Conservation (phyloP, 2,888 invertebrate species). For the Digitonthophagus gazella region DNA sequence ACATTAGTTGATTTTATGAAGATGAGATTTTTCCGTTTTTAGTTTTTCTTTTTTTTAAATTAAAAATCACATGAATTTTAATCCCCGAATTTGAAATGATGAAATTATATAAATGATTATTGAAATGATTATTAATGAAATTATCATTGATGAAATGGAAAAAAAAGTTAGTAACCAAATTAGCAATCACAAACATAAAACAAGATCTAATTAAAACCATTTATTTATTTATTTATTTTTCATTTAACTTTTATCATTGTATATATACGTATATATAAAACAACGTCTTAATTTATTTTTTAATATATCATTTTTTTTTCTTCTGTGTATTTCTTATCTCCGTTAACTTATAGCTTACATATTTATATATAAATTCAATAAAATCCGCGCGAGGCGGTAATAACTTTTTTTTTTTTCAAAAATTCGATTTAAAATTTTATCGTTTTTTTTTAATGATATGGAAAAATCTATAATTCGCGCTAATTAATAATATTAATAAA, state of each 20-base stretch:
- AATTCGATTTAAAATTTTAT: not conserved
- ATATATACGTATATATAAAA: constrained; percentile 20
- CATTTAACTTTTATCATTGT: constrained; percentile 7
- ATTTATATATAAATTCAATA: constrained; percentile 14
- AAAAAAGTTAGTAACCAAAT: too few relatives aligned
- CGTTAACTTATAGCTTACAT: not conserved
- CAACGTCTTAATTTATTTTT: constrained; percentile 30
- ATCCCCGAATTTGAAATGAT: not conserved
- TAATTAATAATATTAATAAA: constrained; percentile 19
- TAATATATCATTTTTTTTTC: constrained; percentile 29
- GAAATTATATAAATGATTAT: too few relatives aligned
- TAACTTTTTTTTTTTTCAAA: not conserved
- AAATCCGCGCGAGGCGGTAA: not conserved
- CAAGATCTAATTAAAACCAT: constrained; percentile 16
- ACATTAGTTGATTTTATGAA: too few relatives aligned
- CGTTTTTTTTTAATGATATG: not conserved
- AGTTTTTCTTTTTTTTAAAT: not conserved
- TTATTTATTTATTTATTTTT: constrained; percentile 19
- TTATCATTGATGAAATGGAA: too few relatives aligned
- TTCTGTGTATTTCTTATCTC: not conserved
- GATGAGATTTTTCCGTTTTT: not conserved
- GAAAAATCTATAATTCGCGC: not conserved
- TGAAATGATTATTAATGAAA: not conserved
- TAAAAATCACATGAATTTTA: not conserved
- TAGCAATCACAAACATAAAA: not conserved